Conservation (phyloP, 2,797 vertebrate species). For the Lacerta agilis region DNA sequence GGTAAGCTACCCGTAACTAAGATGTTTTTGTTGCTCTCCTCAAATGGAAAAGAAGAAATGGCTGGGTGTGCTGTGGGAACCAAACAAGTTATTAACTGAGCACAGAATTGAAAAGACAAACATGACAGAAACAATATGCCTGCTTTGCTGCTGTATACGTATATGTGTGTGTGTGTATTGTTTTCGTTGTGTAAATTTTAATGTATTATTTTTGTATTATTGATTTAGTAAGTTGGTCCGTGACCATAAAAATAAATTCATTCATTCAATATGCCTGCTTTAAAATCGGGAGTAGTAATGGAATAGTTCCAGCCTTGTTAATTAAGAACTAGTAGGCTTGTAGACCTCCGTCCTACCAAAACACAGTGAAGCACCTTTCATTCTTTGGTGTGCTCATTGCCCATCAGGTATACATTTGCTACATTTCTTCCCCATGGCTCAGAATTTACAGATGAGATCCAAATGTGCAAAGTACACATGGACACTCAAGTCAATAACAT, state of each 20-base stretch:
- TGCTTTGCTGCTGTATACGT: not conserved
- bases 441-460: constrained; percentile 1
- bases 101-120: not conserved
- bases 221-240: too few relatives aligned
- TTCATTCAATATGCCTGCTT: not conserved
- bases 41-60: not conserved
- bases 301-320: not conserved
- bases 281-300: not conserved
- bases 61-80: not conserved
- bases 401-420: constrained; percentile 15
- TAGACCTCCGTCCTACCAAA: not conserved
- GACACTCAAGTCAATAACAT: constrained; percentile 21
- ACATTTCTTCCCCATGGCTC: not conserved
- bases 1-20: not conserved
- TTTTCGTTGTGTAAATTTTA: too few relatives aligned
- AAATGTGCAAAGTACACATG: not conserved
- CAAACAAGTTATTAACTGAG: not conserved
- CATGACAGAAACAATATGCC: not conserved
- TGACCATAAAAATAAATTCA: too few relatives aligned
- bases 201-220: too few relatives aligned
- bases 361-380: not conserved
- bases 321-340: constrained; percentile 18
- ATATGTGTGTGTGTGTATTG: too few relatives aligned
- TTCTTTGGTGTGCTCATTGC: not conserved
- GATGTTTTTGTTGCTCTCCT: not conserved